Base-by-base conservation (phyloP, 2,797 vertebrate genomes). In the Capromys pilorides region DNA sequence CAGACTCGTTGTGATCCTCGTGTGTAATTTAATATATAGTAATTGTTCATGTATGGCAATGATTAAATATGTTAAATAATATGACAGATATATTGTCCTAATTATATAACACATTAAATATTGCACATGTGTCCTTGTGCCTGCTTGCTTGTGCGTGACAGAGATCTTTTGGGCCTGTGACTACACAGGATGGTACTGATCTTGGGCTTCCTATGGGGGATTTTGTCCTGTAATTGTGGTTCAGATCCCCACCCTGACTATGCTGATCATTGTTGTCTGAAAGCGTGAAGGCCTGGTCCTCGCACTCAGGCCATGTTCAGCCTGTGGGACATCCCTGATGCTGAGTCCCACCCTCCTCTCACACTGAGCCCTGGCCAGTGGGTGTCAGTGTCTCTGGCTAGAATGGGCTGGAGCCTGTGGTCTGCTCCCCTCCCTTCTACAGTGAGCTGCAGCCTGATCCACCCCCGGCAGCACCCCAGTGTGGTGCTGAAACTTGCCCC, bases 151-250 rank as follows among this genome's bases (percentile, higher is more conserved):
- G 18, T 77, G n/a, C 77, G 22, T 77, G 12, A 28, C 49, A 31
- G 41, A 62, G 62, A 10, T 80, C 36, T 94, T 39, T 79, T 39
- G 64, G 6, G 62, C 51, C 13, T 28, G 1, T 78, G 82, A 16
- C 75, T 5, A 4, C 16, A 1, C 5, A 0, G 41, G 14, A 28
- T 39, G 1, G 11, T 16, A 19, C 16, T 4, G 45, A 19, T 4
- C 31, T 7, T 2, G 3, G 2, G 51, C 49, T 1, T 67, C 31
- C 54, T 2, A 9, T 6, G 22, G 1, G 2, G 33, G 51, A 6
- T 9, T 57, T 26, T 28, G 33, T 31, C 13, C 78, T 13, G 14
- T 12, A 4, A 1, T 28, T 4, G 2, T 6, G 66, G 10, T 5
- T 57, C n/a, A 1, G 5, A 13, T 64, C 77, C 64, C 41, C 2